A percentile compares a stretch with the other conserved stretches of the same genome.
These are phyloP conservation scores for Azemiops feae DNA, from an alignment of 2,113 vertebrate genomes.

Conservation along the genomic window DNA sequence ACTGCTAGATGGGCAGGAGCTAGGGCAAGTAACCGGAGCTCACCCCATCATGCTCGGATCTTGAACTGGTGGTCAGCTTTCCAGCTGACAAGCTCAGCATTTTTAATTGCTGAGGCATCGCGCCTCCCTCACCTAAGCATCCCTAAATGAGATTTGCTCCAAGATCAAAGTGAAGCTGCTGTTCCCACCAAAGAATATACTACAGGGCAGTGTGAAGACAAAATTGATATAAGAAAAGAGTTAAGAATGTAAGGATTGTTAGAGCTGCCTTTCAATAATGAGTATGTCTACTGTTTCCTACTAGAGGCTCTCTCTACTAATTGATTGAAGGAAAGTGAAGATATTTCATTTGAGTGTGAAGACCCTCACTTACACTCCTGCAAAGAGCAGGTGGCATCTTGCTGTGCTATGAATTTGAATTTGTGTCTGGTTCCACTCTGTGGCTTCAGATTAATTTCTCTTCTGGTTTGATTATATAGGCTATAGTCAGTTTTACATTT, in stretches of 20 bases:
- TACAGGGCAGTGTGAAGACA: constrained; percentile 4
- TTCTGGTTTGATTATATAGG: not conserved
- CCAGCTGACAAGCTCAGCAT: too few relatives aligned
- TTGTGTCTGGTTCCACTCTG: not conserved
- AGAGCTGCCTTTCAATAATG: constrained; percentile 4
- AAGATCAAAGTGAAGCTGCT: not conserved
- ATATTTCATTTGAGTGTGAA: constrained; percentile 34
- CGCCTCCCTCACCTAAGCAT: not conserved
- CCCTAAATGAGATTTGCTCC: constrained; percentile 6
- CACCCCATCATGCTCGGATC: not conserved
- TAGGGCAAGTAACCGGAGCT: not conserved
- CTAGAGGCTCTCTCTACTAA: constrained; percentile 25
- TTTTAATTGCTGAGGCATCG: not conserved
- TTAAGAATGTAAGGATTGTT: constrained; percentile 7
- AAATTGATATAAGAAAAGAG: constrained; percentile 8
- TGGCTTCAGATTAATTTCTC: constrained; percentile 37
- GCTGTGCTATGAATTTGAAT: constrained; percentile 22
- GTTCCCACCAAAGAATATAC: not conserved
- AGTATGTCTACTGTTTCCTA: constrained; percentile 12
- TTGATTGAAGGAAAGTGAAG: constrained; percentile 32
- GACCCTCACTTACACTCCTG: not conserved
- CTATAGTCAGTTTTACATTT: not conserved
- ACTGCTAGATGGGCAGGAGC: not conserved
- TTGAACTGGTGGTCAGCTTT: too few relatives aligned
- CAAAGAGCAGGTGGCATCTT: constrained; percentile 10